These are phyloP conservation scores for Porites evermanni DNA, from an alignment of 92 coral and sea anemone genomes.

Conservation along the genomic window DNA sequence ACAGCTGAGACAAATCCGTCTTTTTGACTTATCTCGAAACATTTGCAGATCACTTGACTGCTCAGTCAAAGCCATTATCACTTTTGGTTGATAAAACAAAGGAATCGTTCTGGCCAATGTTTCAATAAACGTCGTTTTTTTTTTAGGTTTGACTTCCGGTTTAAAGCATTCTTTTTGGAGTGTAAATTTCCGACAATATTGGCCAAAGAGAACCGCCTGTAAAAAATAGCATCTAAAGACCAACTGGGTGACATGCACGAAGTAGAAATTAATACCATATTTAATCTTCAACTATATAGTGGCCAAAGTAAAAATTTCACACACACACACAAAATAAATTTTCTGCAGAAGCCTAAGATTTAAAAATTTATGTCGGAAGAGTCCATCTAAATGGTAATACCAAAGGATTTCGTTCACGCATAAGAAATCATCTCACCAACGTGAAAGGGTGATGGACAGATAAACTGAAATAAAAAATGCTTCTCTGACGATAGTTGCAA, in stretches of 20 bases:
- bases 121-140: constrained; percentile 1
- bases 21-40: constrained; percentile 13
- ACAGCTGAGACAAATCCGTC: constrained; percentile 22
- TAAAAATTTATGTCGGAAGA: no score
- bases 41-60: constrained; percentile 27
- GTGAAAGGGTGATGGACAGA: not conserved
- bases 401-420: no score
- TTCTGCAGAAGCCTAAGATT: no score
- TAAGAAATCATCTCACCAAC: no score
- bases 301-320: no score
- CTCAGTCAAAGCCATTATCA: constrained; percentile 21
- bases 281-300: no score
- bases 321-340: no score
- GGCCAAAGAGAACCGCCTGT: constrained; percentile 45
- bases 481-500: not conserved
- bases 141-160: constrained; percentile 32
- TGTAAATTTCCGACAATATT: constrained; percentile 34
- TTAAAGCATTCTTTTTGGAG: constrained; percentile 24
- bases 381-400: no score
- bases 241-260: constrained; percentile 38
- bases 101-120: constrained; percentile 1
- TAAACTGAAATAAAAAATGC: not conserved
- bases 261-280: constrained; percentile 24
- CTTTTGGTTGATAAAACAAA: constrained; percentile 11
- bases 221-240: constrained; percentile 46